Conservation (phyloP, 2,797 vertebrate species). For the Pitangus sulphuratus region DNA sequence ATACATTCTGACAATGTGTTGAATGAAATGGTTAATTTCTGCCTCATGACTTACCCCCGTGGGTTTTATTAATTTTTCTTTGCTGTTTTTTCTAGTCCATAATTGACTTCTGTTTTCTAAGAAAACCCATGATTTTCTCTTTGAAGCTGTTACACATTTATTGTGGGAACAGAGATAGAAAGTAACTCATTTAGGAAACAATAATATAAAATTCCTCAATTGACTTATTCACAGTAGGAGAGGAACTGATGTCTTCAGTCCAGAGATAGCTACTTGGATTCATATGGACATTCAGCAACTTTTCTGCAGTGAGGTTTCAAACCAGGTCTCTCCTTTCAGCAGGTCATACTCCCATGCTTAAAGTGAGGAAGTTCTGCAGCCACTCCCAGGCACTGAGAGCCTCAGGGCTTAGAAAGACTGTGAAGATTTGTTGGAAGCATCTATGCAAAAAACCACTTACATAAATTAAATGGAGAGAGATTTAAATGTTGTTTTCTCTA, state of each 20-base stretch:
- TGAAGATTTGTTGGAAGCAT: not conserved
- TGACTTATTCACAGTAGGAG: not conserved
- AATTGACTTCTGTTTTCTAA: not conserved
- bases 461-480: not conserved
- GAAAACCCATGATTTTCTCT: not conserved
- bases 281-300: not conserved
- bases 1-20: not conserved
- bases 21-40: not conserved
- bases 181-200: not conserved
- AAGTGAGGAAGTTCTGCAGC: not conserved
- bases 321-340: not conserved
- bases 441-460: not conserved
- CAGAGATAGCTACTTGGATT: not conserved
- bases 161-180: not conserved
- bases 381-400: not conserved
- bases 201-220: not conserved
- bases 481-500: not conserved
- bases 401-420: not conserved
- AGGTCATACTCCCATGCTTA: fast-evolving
- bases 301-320: not conserved
- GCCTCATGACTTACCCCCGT: not conserved
- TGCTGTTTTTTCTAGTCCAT: not conserved
- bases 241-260: not conserved
- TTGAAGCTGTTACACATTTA: not conserved
- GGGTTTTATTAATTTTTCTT: not conserved